These are phyloP conservation scores for Lepilemur septentrionalis DNA, from an alignment of 2,797 vertebrate species.

Conservation along the genomic window DNA sequence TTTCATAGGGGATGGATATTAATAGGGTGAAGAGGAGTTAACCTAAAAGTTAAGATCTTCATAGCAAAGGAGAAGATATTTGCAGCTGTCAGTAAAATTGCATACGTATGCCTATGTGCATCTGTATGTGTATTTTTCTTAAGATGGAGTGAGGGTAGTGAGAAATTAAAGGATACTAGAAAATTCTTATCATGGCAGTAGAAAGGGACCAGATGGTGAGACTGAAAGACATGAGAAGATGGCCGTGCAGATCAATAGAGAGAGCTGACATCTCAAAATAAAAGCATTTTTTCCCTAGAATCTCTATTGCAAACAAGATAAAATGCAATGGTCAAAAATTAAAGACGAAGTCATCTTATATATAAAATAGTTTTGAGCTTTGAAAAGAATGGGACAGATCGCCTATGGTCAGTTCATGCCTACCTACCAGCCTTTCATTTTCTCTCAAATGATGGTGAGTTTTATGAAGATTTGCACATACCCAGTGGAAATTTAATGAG, in stretches of 20 bases:
- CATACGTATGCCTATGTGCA: rapidly evolving
- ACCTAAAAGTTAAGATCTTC: background rate
- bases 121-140: background rate
- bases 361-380: background rate
- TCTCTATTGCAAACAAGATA: background rate
- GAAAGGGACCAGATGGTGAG: background rate
- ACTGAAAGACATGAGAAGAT: background rate
- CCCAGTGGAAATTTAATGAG: background rate
- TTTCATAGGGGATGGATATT: background rate
- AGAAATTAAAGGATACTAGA: background rate
- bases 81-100: background rate
- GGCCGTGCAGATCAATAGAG: background rate
- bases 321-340: background rate
- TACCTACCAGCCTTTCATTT: background rate
- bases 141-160: background rate
- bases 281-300: background rate
- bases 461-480: background rate
- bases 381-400: background rate
- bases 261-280: background rate
- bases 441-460: background rate
- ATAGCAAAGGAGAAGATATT: background rate
- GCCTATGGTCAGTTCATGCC: background rate
- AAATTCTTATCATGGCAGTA: background rate
- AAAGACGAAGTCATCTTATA: background rate
- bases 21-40: background rate